Evolutionary conservation across 2,797 vertebrate species (phyloP).

Genomic region (Tenualosa thibaudeaui): DNA sequence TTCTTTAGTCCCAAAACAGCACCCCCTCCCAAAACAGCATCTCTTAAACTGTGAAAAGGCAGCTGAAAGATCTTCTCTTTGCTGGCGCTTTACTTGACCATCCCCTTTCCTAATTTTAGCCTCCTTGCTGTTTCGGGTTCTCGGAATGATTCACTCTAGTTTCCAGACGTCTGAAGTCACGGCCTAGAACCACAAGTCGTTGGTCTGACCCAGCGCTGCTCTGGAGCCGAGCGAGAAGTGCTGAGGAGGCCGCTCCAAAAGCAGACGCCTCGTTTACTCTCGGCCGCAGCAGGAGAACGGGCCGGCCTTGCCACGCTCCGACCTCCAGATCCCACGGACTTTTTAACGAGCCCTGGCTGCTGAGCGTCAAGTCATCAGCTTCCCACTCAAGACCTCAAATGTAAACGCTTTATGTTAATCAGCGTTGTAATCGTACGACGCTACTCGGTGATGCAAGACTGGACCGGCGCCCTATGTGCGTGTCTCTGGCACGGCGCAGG

Average conservation of each 20-base stretch:
- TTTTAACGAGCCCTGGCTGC: conserved; percentile 37
- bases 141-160: conserved; percentile 54
- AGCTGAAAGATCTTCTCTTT: conserved; percentile 8
- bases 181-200: conserved; percentile 50
- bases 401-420: conserved; percentile 4
- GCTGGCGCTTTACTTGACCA: conserved; percentile 22
- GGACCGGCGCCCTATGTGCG: background rate
- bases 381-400: conserved; percentile 29
- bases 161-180: conserved; percentile 57
- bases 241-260: conserved; percentile 35
- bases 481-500: background rate
- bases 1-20: conserved; percentile 8
- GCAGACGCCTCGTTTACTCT: conserved; percentile 1
- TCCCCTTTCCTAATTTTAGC: conserved; percentile 51
- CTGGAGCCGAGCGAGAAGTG: conserved; percentile 40
- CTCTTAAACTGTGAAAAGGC: conserved; percentile 16
- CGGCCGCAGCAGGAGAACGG: background rate
- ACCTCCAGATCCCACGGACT: background rate
- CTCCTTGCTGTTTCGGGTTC: conserved; percentile 41
- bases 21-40: background rate
- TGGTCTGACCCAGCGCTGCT: conserved; percentile 41
- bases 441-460: conserved; percentile 40
- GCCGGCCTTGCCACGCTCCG: background rate
- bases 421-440: background rate
- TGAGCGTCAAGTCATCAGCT: conserved; percentile 10